These are phyloP conservation scores for Euborellia annulipes DNA, from an alignment of 1,140 invertebrate genomes.

Conservation along the genomic window DNA sequence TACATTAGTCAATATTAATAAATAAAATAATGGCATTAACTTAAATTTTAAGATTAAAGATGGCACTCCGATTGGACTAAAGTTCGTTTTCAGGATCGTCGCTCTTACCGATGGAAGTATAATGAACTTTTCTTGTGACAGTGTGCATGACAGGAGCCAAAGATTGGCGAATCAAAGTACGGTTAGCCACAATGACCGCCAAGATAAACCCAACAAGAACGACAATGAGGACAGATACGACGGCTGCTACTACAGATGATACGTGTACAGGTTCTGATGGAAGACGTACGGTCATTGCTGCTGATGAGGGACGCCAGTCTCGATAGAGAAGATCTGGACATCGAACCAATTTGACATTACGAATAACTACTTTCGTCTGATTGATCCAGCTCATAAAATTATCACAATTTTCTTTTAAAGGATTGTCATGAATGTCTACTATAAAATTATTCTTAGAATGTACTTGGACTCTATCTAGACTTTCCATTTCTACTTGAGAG, in stretches of 20 bases:
- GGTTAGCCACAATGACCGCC: constrained; percentile 41
- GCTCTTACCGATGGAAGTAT: constrained; percentile 45
- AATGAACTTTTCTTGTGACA: constrained; percentile 52
- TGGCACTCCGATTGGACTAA: too few species aligned
- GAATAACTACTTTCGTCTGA: constrained; percentile 40
- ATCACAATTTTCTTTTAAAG: constrained; percentile 47
- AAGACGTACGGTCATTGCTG: constrained; percentile 24
- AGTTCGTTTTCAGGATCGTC: constrained; percentile 30
- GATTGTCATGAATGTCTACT: constrained; percentile 51
- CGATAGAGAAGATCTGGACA: constrained; percentile 18
- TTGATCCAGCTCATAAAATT: constrained; percentile 46
- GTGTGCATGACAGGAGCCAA: constrained; percentile 45
- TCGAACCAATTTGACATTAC: constrained; percentile 34
- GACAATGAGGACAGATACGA: constrained; percentile 38
- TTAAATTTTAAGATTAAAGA: too few species aligned
- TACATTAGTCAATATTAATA: too few species aligned
- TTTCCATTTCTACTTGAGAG: constrained; percentile 35
- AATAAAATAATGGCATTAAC: too few species aligned
- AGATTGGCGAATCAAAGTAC: constrained; percentile 36
- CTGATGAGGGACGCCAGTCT: constrained; percentile 23
- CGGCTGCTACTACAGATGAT: constrained; percentile 25
- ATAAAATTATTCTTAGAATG: constrained; percentile 33
- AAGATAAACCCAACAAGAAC: constrained; percentile 35
- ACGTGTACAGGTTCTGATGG: constrained; percentile 24
- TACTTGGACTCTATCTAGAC: constrained; percentile 37